Conservation (phyloP, 2,888 invertebrate species). For the Limnephilus rhombicus region DNA sequence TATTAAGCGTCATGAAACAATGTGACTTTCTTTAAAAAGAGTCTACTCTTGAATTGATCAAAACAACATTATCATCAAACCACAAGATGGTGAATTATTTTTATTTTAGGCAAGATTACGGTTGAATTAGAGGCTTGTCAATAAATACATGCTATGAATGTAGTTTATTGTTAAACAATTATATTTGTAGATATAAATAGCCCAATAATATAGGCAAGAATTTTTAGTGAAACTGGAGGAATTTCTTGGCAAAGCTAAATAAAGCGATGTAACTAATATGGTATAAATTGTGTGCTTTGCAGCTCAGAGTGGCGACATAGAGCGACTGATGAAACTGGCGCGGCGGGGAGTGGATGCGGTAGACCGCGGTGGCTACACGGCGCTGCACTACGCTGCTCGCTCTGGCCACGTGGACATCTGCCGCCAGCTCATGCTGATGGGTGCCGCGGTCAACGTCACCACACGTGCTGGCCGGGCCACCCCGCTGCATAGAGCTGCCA, state of each 20-base stretch:
- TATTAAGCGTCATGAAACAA: no score
- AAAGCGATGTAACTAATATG: not conserved
- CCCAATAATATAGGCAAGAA: not conserved
- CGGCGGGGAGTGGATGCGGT: slow-evolving; percentile 80
- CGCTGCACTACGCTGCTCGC: slow-evolving; percentile 93
- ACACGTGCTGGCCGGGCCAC: slow-evolving; percentile 89
- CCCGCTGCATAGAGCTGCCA: slow-evolving; percentile 89
- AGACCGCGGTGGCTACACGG: slow-evolving; percentile 90
- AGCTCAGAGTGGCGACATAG: slow-evolving; percentile 87
- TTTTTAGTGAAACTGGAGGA: not conserved
- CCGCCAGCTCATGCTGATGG: slow-evolving; percentile 81
- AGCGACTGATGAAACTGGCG: slow-evolving; percentile 79
- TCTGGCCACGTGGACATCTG: slow-evolving; percentile 87
- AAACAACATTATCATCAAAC: not conserved
- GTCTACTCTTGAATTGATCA: not conserved
- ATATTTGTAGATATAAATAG: no score
- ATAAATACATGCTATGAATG: not conserved
- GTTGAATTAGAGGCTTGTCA: not conserved
- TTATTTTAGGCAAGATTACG: not conserved
- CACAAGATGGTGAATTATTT: not conserved
- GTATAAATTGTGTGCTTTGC: slow-evolving; percentile 56
- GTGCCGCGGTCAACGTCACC: slow-evolving; percentile 84
- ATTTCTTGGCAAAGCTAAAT: not conserved
- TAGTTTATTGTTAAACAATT: not conserved
- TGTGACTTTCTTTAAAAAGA: not conserved